Percentiles rank a stretch among this genome's conserved stretches.
phyloP scores from a whole-genome alignment of 2,888 invertebrate species.

The Hyposoter didymator region DNA sequence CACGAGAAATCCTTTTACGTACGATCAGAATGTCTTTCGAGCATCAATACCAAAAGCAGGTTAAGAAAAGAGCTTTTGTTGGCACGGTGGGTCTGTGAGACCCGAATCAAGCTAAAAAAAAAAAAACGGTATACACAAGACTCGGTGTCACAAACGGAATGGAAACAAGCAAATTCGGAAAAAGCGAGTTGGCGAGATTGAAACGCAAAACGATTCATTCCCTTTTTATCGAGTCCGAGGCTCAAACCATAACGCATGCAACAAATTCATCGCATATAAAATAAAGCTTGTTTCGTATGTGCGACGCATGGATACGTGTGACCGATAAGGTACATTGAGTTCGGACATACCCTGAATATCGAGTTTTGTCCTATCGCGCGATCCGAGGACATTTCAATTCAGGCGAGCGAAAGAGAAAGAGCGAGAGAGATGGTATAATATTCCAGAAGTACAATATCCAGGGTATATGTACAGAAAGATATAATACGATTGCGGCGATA shows the following conservation, averaged over 20 bases:
- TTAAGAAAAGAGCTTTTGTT: background rate
- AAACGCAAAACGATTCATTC: background rate
- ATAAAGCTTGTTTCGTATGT: conserved; percentile 48
- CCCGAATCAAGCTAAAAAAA: background rate
- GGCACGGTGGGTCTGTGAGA: background rate
- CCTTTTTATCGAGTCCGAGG: background rate
- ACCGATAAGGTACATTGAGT: conserved; percentile 34
- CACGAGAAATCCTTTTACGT: background rate
- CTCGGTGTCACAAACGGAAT: background rate
- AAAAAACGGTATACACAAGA: background rate
- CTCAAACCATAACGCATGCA: background rate
- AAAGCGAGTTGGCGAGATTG: background rate
- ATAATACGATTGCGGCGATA: conserved; percentile 48
- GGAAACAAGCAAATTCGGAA: background rate
- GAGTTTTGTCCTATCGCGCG: conserved; percentile 56
- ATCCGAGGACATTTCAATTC: conserved; percentile 57
- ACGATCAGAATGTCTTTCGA: too few species aligned
- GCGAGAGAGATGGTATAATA: background rate
- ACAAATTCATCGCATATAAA: conserved; percentile 12
- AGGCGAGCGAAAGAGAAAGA: conserved; percentile 1
- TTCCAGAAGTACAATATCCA: conserved; percentile 11
- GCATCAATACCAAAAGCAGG: background rate
- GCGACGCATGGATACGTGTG: conserved; percentile 5
- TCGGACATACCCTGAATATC: conserved; percentile 46
- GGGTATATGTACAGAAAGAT: conserved; percentile 9